Evolutionary conservation across 1,140 invertebrate species (phyloP).

Genomic region (Drosophila bifasciata): DNA sequence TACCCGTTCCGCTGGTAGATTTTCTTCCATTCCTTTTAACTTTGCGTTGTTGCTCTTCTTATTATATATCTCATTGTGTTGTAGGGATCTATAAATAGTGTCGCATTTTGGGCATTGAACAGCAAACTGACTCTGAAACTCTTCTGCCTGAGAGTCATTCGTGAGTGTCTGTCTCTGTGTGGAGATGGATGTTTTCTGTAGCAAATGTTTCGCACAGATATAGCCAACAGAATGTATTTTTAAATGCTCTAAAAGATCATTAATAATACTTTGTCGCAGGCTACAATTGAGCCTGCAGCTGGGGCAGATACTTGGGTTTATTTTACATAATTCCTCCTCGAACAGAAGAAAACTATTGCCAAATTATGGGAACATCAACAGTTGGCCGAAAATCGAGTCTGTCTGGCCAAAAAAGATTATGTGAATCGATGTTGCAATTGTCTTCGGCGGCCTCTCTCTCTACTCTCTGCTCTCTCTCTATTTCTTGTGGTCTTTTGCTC

Average conservation of each 20-base stretch:
- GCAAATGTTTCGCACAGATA: constrained; percentile 58
- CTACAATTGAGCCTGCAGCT: constrained; percentile 66
- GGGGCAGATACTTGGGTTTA: constrained; percentile 17
- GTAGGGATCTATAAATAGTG: constrained; percentile 31
- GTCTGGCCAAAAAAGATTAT: constrained; percentile 43
- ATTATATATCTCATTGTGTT: no score
- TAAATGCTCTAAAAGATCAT: constrained; percentile 73
- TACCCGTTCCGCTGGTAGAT: constrained; percentile 14
- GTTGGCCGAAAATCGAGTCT: constrained; percentile 30
- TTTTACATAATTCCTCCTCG: constrained; percentile 62
- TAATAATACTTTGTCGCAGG: constrained; percentile 75
- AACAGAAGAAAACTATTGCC: constrained; percentile 14
- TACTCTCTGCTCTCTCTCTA: constrained; percentile 21
- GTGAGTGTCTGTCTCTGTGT: constrained; percentile 1
- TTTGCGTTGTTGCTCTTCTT: constrained; percentile 24
- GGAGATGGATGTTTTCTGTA: constrained; percentile 9
- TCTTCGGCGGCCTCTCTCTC: constrained; percentile 22
- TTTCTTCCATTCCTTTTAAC: constrained; percentile 24
- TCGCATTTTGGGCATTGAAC: constrained; percentile 45
- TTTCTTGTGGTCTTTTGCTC: no score
- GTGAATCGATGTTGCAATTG: constrained; percentile 57
- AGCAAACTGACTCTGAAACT: constrained; percentile 46
- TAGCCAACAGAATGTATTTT: constrained; percentile 65
- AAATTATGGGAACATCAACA: constrained; percentile 58
- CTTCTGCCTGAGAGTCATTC: constrained; percentile 23